A percentile compares a stretch with the other conserved stretches of the same genome.
Evolutionary conservation across 2,888 invertebrate species (phyloP).

Genomic region (Ptychoptera albimana): DNA sequence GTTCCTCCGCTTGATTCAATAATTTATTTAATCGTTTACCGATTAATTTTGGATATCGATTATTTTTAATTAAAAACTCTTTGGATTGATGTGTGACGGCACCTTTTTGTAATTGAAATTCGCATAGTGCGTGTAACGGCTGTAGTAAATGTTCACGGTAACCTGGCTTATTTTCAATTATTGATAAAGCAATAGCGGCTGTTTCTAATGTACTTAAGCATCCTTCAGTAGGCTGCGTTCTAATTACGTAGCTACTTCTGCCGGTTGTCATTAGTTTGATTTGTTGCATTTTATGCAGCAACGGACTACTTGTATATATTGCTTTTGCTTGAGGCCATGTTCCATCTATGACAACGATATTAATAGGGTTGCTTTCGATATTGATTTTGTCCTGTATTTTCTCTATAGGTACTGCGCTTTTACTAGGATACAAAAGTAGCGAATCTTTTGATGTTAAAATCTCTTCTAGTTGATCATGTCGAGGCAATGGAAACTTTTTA

Average conservation of each 20-base stretch:
- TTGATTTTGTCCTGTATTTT: conserved; percentile 27
- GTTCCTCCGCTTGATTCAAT: conserved; percentile 16
- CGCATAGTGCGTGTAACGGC: conserved; percentile 69
- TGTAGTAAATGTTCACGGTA: conserved; percentile 51
- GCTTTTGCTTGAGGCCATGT: conserved; percentile 94
- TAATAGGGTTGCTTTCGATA: conserved; percentile 38
- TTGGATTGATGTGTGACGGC: conserved; percentile 89
- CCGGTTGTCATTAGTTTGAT: conserved; percentile 60
- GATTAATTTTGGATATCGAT: conserved; percentile 62
- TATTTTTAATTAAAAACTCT: conserved; percentile 68
- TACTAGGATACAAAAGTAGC: conserved; percentile 66
- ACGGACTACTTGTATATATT: conserved; percentile 68
- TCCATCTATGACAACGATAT: conserved; percentile 76
- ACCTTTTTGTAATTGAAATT: conserved; percentile 77
- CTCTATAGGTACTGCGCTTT: conserved; percentile 52
- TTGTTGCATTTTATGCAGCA: conserved; percentile 57
- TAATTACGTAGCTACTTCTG: conserved; percentile 75
- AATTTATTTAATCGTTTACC: conserved; percentile 57
- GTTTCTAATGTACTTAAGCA: conserved; percentile 84
- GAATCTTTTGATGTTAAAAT: conserved; percentile 52
- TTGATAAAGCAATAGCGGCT: conserved; percentile 61
- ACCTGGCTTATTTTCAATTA: conserved; percentile 49
- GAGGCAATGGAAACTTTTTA: conserved; percentile 62
- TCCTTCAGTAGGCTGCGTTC: conserved; percentile 85
- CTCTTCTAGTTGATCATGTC: conserved; percentile 45